Evolutionary conservation across 2,113 vertebrate genomes (phyloP), one percentile per base, ranked within the genome.

Genomic region (Globicephala melas): DNA sequence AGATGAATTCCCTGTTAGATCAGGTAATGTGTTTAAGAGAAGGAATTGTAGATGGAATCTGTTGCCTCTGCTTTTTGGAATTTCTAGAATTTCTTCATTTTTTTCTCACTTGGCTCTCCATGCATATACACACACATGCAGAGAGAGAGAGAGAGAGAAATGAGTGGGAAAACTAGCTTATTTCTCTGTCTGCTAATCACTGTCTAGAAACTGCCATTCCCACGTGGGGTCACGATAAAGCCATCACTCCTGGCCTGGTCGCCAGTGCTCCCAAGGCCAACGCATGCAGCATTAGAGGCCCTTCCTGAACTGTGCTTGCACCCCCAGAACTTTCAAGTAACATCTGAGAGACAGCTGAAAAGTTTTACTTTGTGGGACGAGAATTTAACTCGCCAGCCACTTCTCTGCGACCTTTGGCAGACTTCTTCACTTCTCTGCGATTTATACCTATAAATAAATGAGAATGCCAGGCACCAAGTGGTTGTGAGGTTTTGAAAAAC

Each of bases 391-490:
- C 15, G 1, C 77, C 74, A 87, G 38, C 89, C 50, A 63, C 73
- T 86, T 94, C 38, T 76, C 85, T 53, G 85, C 10, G 10, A 58
- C 18, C 58, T 93, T 81, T 80, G 60, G 33, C 81, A 93, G 86
- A 91, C 79, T 74, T 95, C 71, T 70, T 74, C 50, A 41, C 28
- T 86, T 91, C 41, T 86, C 79, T 88, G 11, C 23, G 28, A 47
- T 38, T 87, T 83, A 86, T 70, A 53, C 80, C 92, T 96, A 53
- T 89, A 95, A 94, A 89, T 58, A 71, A 92, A 84, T 74, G 33
- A 76, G 55, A 63, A 53, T 76, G 13, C 77, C 41, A 11, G 60
- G 81, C 65, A 31, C 47, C 2, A 23, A 82, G 36, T 14, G 14
- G 10, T 28, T 95, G 6, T 85, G 55, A 85, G 15, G 67, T 92